Conservation (phyloP, 2,888 invertebrate species). For the Arrhopalites spinosus region DNA sequence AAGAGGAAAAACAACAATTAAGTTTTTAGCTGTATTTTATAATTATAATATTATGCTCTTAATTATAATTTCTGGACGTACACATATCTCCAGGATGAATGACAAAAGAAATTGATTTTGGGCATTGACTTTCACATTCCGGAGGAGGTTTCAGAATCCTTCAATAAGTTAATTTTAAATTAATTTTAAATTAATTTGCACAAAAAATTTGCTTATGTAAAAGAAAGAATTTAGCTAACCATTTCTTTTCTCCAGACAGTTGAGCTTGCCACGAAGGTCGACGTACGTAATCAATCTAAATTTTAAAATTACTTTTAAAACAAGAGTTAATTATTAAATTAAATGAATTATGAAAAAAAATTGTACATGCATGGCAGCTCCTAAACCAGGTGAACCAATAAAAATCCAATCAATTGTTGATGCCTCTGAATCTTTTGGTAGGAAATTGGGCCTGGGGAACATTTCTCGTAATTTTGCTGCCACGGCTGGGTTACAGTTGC, state of each 20-base stretch:
- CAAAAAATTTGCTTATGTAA: too few species aligned
- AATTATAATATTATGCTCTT: not conserved
- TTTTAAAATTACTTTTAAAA: not conserved
- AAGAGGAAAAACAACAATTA: not conserved
- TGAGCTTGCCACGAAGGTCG: constrained; percentile 94
- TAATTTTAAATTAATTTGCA: too few species aligned
- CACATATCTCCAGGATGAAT: constrained; percentile 86
- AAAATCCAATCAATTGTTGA: constrained; percentile 89
- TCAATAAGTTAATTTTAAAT: too few species aligned
- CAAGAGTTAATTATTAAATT: not conserved
- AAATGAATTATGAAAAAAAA: constrained; percentile 46
- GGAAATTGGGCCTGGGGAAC: constrained; percentile 81
- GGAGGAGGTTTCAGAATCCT: constrained; percentile 82
- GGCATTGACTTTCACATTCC: constrained; percentile 80
- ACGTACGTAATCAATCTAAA: constrained; percentile 84
- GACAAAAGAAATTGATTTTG: constrained; percentile 70
- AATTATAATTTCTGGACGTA: constrained; percentile 60
- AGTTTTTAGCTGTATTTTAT: not conserved
- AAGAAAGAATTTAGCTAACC: too few species aligned
- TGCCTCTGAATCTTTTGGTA: constrained; percentile 86
- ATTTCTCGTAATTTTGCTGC: constrained; percentile 73
- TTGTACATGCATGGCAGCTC: constrained; percentile 86
- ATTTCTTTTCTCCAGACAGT: constrained; percentile 81
- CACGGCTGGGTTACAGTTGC: constrained; percentile 84
- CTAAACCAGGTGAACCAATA: constrained; percentile 82